Base-by-base conservation (phyloP, 2,888 invertebrate genomes). In the Teinopalpus imperialis region DNA sequence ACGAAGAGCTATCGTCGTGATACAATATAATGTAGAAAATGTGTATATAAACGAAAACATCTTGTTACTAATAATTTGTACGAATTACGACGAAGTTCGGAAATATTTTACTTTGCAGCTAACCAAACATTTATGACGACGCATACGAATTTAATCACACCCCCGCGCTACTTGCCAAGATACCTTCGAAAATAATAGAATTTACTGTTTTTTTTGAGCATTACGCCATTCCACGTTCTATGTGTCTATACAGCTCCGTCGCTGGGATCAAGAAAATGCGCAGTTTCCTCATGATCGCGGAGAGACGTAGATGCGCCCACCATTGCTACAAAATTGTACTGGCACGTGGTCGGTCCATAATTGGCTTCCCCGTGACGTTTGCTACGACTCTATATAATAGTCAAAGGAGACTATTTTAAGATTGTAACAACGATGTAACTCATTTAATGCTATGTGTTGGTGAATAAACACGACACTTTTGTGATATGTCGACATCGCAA, bases 141-240 rank as follows among this genome's bases (percentile, higher is more conserved):
- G 51, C 32, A 31, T 51, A 50, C 54, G 51, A 59, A 60, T 61
- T 59, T 51, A 65, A 62, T 67, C 63, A 60, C 56, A 63, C 56
- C 56, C 56, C 57, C 83, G 81, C 82, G 82, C 74, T 72, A 76
- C 82, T 81, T 71, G 76, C 69, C n/a, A n/a, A n/a, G n/a, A 73
- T 69, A 61, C 24, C 34, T 45, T 76, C 71, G 51, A 71, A 86
- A 83, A 81, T 81, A 79, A 64, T 72, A 71, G 69, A 72, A 70
- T 67, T 63, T 54, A 54, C 53, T 54, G 59, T 59, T 67, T 64
- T 59, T 67, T 64, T 63, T 62, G 67, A 64, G 53, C 54, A 69
- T 78, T 74, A 69, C 74, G 79, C 67, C 66, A 65, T 62, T 63
- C 58, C 49, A 56, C 69, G 71, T 71, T 76, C 77, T 47, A 45